Conservation (phyloP, 2,888 invertebrate species). For the Leucozona laternaria region DNA sequence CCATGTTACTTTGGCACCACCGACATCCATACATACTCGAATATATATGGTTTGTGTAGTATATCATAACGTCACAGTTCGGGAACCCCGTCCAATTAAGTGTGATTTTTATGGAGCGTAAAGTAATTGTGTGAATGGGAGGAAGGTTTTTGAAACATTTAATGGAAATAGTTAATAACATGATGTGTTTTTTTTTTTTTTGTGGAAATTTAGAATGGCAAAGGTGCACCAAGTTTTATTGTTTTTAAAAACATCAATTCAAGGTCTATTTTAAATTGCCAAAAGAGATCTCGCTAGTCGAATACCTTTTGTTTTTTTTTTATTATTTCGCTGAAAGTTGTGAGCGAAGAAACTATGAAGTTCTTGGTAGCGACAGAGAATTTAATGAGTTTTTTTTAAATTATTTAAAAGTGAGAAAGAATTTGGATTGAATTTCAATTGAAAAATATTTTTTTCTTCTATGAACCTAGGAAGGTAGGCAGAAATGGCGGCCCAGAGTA, state of each 20-base stretch:
- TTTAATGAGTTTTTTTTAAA: background rate
- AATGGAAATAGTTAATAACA: conserved; percentile 60
- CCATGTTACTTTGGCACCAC: conserved; percentile 2
- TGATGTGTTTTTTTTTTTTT: background rate
- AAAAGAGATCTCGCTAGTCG: background rate
- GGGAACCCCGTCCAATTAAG: conserved; percentile 57
- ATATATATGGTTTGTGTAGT: too few relatives aligned
- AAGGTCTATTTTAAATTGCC: background rate
- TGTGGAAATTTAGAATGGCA: background rate
- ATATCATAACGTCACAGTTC: conserved; percentile 68
- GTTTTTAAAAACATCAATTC: conserved; percentile 7
- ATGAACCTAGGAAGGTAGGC: too few relatives aligned
- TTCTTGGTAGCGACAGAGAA: background rate
- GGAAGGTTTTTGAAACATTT: conserved; percentile 35
- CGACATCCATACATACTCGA: too few relatives aligned
- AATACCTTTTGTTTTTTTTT: background rate
- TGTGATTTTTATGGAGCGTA: conserved; percentile 73
- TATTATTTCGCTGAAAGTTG: background rate
- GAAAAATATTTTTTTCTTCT: too few relatives aligned
- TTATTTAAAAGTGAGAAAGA: background rate
- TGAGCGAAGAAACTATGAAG: background rate
- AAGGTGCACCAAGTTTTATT: background rate
- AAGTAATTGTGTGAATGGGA: conserved; percentile 55
- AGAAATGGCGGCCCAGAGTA: too few relatives aligned
- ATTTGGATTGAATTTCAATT: too few relatives aligned